These are phyloP conservation scores for Clusia tigrina DNA, from an alignment of 2,888 invertebrate species.

Conservation along the genomic window DNA sequence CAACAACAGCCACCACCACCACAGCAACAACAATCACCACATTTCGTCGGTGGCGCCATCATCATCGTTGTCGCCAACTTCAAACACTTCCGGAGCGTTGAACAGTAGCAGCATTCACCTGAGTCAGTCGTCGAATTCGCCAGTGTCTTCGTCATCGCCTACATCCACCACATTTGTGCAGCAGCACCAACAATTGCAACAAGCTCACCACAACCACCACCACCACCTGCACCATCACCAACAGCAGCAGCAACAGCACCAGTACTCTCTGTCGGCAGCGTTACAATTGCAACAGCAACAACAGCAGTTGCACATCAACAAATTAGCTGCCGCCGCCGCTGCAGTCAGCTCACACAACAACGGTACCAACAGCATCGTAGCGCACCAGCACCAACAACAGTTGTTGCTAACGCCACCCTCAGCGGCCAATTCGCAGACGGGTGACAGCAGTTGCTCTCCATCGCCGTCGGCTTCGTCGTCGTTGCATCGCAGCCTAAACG, in stretches of 20 bases:
- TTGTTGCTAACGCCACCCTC: constrained; percentile 57
- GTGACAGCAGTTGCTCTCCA: constrained; percentile 57
- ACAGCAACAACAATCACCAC: constrained; percentile 32
- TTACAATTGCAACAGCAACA: constrained; percentile 53
- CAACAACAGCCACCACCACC: constrained; percentile 27
- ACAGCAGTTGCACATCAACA: constrained; percentile 59
- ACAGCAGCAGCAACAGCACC: constrained; percentile 47
- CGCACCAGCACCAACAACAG: constrained; percentile 46
- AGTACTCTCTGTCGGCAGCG: constrained; percentile 65
- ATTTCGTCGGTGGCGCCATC: constrained; percentile 37
- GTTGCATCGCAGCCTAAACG: constrained; percentile 51
- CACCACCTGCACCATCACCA: constrained; percentile 43
- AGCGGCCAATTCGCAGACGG: constrained; percentile 55
- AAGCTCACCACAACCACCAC: constrained; percentile 41
- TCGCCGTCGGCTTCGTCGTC: constrained; percentile 53
- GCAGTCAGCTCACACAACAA: constrained; percentile 51
- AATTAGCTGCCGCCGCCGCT: constrained; percentile 58
- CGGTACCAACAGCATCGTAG: constrained; percentile 27
- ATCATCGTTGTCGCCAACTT: constrained; percentile 51
- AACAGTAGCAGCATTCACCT: constrained; percentile 46
- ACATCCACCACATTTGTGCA: constrained; percentile 50
- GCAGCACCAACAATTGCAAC: constrained; percentile 44
- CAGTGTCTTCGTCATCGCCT: constrained; percentile 62
- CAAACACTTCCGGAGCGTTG: constrained; percentile 37
- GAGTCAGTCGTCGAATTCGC: constrained; percentile 60